Percentiles rank a stretch among this genome's conserved stretches.
Conservation (phyloP, 2,113 vertebrate genomes). For the Dipodomys spectabilis region DNA sequence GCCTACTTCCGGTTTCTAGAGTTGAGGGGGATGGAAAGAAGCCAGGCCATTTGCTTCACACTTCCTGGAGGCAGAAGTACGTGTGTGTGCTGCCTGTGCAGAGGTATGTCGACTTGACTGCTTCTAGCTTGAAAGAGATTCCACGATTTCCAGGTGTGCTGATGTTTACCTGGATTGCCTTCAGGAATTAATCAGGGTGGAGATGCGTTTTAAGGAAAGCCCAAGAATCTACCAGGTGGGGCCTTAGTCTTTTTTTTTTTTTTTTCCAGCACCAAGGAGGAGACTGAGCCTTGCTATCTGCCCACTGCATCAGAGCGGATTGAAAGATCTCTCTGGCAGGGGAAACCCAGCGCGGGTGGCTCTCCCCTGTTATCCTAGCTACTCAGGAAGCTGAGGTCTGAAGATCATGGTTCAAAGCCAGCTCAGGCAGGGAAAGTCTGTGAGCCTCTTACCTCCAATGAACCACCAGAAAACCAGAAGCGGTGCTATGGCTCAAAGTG, state of each 20-base stretch:
- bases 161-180: slow-evolving; percentile 63
- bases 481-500: too few species aligned
- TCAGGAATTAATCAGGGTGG: slow-evolving; percentile 63
- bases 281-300: not conserved
- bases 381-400: too few species aligned
- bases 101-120: slow-evolving; percentile 44
- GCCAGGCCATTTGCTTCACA: not conserved
- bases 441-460: too few species aligned
- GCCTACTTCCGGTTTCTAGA: not conserved
- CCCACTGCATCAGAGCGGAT: not conserved
- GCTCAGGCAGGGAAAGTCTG: too few species aligned
- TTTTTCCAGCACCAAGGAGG: not conserved
- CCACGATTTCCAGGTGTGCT: slow-evolving; percentile 60
- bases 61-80: not conserved
- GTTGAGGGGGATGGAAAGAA: not conserved
- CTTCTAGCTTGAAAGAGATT: slow-evolving; percentile 68
- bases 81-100: not conserved
- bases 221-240: slow-evolving; percentile 32
- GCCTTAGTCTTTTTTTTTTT: not conserved
- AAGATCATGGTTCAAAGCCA: too few species aligned
- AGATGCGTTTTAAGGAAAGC: slow-evolving; percentile 56
- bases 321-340: not conserved
- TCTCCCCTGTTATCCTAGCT: too few species aligned
- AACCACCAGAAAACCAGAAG: too few species aligned
- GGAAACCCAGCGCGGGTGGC: too few species aligned